Conservation (phyloP, 2,797 vertebrate genomes). For the Ispidina picta region DNA sequence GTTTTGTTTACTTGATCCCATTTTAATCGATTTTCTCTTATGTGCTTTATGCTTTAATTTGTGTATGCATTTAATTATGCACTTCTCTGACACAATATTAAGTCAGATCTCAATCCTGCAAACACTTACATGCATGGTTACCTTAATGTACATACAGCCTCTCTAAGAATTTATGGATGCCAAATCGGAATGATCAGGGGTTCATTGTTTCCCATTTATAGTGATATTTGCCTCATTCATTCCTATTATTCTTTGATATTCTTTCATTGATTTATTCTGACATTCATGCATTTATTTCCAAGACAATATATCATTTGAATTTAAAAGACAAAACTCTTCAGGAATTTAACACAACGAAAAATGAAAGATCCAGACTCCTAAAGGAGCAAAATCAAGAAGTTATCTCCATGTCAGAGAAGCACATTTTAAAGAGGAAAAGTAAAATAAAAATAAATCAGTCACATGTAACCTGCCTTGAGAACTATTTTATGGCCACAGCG, state of each 20-base stretch:
- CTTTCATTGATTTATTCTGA: constrained; percentile 15
- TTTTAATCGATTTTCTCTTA: constrained; percentile 1
- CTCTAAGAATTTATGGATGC: neutral
- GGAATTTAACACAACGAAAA: constrained; percentile 3
- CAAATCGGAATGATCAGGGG: neutral
- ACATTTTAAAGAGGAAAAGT: neutral
- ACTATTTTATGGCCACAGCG: neutral
- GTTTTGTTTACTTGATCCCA: neutral
- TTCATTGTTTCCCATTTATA: neutral
- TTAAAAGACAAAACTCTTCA: neutral
- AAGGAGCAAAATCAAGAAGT: neutral
- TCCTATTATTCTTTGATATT: constrained; percentile 4
- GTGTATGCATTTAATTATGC: neutral
- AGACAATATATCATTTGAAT: neutral
- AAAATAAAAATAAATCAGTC: neutral
- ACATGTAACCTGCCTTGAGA: neutral
- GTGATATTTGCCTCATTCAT: neutral
- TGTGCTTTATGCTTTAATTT: neutral
- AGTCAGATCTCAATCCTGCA: neutral
- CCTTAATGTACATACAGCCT: neutral
- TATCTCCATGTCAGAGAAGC: neutral
- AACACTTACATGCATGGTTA: neutral
- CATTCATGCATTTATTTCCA: constrained; percentile 15
- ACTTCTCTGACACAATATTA: neutral
- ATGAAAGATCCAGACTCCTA: neutral